Evolutionary conservation across 2,888 invertebrate species (phyloP), one percentile per base, ranked within the genome.

Genomic region (Apodemia mormo): DNA sequence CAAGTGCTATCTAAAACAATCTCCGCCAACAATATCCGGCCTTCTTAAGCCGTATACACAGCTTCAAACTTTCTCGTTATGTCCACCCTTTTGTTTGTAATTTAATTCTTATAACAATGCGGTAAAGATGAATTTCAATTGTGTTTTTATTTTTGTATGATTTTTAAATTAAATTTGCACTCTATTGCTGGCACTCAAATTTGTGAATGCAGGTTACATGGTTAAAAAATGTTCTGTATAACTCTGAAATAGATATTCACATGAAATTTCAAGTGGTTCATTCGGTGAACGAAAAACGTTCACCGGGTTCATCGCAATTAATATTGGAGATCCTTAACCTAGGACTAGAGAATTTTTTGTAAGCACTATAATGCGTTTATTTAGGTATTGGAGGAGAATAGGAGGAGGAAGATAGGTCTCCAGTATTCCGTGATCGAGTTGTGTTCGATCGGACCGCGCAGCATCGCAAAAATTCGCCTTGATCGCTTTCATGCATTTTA

Each of bases 1-100:
- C 69, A 65, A 72, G 70, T 64, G 67, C 72, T 67, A 70, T 72
- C 72, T 66, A 70, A 70, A 72, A 70, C 70, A 72, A 72, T 72
- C 72, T 72, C 58, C 72, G 70, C 67, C 54, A 29, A 68, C 68
- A 65, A 72, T 61, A 61, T 61, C 58, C 58, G 58, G 58, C 58
- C 58, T 72, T 68, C 68, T 68, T 68, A 68, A 70, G 64, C 67
- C 58, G 58, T 61, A 61, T 61, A 61, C 58, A 61, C 58, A 30
- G 33, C 58, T 61, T 61, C 58, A 61, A 61, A 61, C 61, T 61
- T 61, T 67, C 66, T 68, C 58, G 66, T 66, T 61, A 67, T 67
- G 45, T 54, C 40, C 30, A 65, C 54, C 65, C 52, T 68, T 52
- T 33, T 33, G 12, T 33, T 61, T 3, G 30, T 33, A 61, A 61